Conservation (phyloP, 2,888 invertebrate genomes). For the Bellardia bayeri region DNA sequence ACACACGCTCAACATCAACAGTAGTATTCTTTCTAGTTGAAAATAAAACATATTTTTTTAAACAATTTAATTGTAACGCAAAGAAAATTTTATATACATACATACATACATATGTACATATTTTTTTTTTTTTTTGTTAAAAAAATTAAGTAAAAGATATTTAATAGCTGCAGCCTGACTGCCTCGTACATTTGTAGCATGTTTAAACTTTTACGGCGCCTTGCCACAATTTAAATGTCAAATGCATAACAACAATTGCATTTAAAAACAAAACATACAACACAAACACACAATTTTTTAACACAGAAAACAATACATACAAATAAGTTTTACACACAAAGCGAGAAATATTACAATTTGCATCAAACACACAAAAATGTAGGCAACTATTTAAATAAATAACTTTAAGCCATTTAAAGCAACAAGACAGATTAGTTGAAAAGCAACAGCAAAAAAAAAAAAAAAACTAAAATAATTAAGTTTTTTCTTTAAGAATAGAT, state of each 20-base stretch:
- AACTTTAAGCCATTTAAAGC: constrained; percentile 62
- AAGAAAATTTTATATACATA: not conserved
- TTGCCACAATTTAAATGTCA: constrained; percentile 74
- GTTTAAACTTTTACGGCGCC: constrained; percentile 71
- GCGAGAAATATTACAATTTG: constrained; percentile 49
- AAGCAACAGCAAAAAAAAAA: not conserved
- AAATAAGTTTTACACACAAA: not conserved
- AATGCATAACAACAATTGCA: constrained; percentile 69
- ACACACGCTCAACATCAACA: constrained; percentile 45
- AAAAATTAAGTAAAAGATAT: constrained; percentile 66
- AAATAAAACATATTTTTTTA: constrained; percentile 16
- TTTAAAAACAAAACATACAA: constrained; percentile 25
- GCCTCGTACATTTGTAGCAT: constrained; percentile 60
- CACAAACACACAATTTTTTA: not conserved
- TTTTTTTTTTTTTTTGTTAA: constrained; percentile 21
- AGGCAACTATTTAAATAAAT: constrained; percentile 67
- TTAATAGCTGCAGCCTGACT: constrained; percentile 65
- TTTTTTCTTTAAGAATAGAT: constrained; percentile 1
- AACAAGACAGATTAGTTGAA: constrained; percentile 49
- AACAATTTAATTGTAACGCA: constrained; percentile 70
- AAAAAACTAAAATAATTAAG: constrained; percentile 23
- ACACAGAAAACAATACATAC: not conserved
- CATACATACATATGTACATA: too few relatives aligned
- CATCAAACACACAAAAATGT: constrained; percentile 56
- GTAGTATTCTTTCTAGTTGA: not conserved